Evolutionary conservation across 2,888 invertebrate genomes (phyloP).

Genomic region (Gastracanthus pulcherrimus): DNA sequence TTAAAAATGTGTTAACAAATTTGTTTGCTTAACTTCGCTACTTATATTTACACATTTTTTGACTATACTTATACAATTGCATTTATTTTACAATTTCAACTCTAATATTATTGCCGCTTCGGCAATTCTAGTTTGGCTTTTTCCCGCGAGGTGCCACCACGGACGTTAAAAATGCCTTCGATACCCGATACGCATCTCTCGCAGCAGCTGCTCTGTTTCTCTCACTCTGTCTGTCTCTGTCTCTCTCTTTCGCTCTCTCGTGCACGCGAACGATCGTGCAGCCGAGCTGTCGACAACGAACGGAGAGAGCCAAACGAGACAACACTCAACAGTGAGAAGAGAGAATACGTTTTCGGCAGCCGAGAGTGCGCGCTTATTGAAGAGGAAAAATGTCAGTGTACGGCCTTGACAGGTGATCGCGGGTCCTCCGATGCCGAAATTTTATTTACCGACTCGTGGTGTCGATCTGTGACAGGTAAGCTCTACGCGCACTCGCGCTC

Average conservation of each 20-base stretch:
- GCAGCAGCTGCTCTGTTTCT: background rate
- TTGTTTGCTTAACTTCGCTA: too few species aligned
- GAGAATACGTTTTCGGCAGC: background rate
- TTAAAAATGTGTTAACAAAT: too few species aligned
- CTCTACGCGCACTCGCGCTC: too few species aligned
- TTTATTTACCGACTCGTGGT: background rate
- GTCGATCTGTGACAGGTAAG: conserved; percentile 26
- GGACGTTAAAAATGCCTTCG: too few species aligned
- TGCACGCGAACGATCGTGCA: background rate
- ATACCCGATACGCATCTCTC: too few species aligned
- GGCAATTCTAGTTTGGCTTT: too few species aligned
- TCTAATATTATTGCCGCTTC: too few species aligned
- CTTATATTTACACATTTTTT: too few species aligned
- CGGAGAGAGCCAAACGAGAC: background rate
- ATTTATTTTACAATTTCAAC: too few species aligned
- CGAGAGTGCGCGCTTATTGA: conserved; percentile 48
- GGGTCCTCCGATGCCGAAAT: conserved; percentile 11
- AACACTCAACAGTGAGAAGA: background rate
- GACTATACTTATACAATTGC: too few species aligned
- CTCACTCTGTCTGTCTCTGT: background rate
- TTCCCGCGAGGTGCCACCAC: too few species aligned
- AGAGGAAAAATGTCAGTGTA: conserved; percentile 70
- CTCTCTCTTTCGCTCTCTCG: background rate
- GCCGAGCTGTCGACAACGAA: background rate
- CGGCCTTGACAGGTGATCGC: conserved; percentile 69